Percentiles rank a stretch among this genome's conserved stretches.
Evolutionary conservation across 2,888 invertebrate genomes (phyloP).

Genomic region (Dasypogon diadema): DNA sequence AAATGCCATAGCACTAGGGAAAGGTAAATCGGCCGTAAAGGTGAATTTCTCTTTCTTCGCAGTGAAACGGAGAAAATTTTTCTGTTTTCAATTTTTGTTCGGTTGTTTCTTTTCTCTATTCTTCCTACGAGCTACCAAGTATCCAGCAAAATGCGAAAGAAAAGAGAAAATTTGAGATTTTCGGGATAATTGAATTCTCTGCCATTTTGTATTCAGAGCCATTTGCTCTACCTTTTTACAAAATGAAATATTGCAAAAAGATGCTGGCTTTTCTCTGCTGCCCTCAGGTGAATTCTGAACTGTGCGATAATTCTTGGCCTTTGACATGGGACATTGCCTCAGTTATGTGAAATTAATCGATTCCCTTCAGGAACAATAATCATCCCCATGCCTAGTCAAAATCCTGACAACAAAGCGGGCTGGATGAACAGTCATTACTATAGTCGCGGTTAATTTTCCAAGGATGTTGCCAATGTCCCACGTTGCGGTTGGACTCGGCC

Average conservation of each 20-base stretch:
- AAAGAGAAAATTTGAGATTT: constrained; percentile 48
- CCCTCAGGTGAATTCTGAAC: neutral
- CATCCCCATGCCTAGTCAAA: too few relatives aligned
- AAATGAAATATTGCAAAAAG: constrained; percentile 45
- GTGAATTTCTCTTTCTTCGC: constrained; percentile 54
- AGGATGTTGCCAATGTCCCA: neutral
- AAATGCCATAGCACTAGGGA: constrained; percentile 50
- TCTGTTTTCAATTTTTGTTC: constrained; percentile 50
- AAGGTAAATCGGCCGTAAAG: constrained; percentile 56
- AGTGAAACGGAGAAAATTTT: constrained; percentile 42
- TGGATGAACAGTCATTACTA: too few relatives aligned
- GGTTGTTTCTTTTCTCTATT: constrained; percentile 37
- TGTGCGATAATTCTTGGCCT: constrained; percentile 14
- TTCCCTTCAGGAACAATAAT: neutral
- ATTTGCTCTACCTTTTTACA: constrained; percentile 42
- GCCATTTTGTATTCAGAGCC: constrained; percentile 48
- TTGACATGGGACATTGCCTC: constrained; percentile 14
- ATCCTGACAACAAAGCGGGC: too few relatives aligned
- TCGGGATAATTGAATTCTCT: constrained; percentile 50
- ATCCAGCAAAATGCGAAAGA: constrained; percentile 15
- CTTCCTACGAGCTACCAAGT: constrained; percentile 8
- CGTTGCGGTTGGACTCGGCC: neutral
- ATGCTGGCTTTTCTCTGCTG: neutral
- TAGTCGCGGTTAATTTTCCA: neutral
- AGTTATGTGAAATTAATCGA: neutral